These are phyloP conservation scores for Dunckerocampus dactyliophorus DNA, from an alignment of 2,113 vertebrate genomes.

Conservation along the genomic window DNA sequence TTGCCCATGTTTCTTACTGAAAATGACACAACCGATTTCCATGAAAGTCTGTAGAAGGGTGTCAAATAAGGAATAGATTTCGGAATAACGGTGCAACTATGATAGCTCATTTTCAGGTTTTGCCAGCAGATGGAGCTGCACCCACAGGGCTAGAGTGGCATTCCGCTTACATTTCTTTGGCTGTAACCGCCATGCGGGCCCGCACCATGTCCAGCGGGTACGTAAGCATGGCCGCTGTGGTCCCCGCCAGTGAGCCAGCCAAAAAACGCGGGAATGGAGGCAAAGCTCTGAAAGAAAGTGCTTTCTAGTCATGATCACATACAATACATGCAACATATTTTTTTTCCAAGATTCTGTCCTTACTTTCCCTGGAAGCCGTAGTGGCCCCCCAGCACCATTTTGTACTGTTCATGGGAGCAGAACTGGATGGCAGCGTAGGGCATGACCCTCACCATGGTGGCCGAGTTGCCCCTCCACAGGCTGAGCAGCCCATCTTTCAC, in stretches of 20 bases:
- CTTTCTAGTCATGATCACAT: neutral
- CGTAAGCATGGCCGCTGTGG: conserved; percentile 85
- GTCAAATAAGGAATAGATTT: too few species aligned
- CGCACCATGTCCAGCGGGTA: conserved; percentile 95
- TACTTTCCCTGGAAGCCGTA: conserved; percentile 91
- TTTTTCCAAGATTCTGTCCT: conserved; percentile 46
- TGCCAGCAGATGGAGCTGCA: too few species aligned
- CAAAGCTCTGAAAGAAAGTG: conserved; percentile 76
- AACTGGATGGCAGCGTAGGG: conserved; percentile 98
- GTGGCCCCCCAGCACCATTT: conserved; percentile 80
- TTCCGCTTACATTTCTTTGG: conserved; percentile 95
- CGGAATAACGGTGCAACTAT: too few species aligned
- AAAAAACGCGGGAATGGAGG: conserved; percentile 88
- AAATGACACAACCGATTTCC: too few species aligned
- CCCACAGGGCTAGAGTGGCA: too few species aligned
- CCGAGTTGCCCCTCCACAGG: conserved; percentile 94
- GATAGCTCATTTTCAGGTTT: too few species aligned
- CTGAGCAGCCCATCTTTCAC: conserved; percentile 86
- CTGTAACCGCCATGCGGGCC: conserved; percentile 96
- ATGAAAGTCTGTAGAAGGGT: too few species aligned
- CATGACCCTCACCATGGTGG: conserved; percentile 94
- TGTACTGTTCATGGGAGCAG: conserved; percentile 93
- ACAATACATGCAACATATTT: neutral
- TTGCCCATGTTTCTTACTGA: too few species aligned
- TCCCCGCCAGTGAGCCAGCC: conserved; percentile 91